Base-by-base conservation (phyloP, 2,797 vertebrate species). In the Rhinichthys osculus region DNA sequence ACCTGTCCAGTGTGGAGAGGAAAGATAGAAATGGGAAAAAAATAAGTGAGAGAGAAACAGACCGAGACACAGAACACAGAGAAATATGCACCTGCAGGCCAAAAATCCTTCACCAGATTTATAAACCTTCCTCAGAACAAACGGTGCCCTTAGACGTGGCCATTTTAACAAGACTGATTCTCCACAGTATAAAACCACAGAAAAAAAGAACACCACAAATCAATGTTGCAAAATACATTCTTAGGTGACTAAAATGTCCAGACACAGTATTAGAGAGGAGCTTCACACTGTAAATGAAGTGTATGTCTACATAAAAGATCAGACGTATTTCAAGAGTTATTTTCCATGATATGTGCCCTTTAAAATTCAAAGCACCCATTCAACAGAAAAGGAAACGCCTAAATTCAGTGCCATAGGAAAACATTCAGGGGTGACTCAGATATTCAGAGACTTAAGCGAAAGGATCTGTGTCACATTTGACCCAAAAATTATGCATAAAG, bases 1-100 rank as follows among this genome's bases (percentile, higher is more conserved):
- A 96, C 88, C 95, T 96, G 90, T 78, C n/a, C 40, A n/a, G 79
- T 27, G n/a, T 57, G 54, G 38, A 67, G 10, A 64, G 79, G 44
- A 19, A 83, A 78, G 72, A 79, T 23, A 72, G 76, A 81, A 57
- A 81, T n/a, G 64, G 35, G 0, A 78, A 74, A 57, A n/a, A 23
- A 73, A 17, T 66, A 7, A 16, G 21, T 57, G 30, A 80, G 2
- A 74, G 7, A 59, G 30, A 73, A 71, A 40, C 64, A 84, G 50
- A 13, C 52, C 1, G 50, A 64, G 57, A 67, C 21, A 40, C 54
- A 78, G 57, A 64, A 78, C 21, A 76, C 23, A 73, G 59, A 30
- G 44, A 70, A 23, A 83, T 64, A 78, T 81, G 72, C 40, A 73
- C 62, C 13, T 16, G 19, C 16, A n/a, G 47, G 33, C 27, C 81